Evolutionary conservation across 2,888 invertebrate species (phyloP), one percentile per base, ranked within the genome.

Genomic region (Sarcophaga carnaria): DNA sequence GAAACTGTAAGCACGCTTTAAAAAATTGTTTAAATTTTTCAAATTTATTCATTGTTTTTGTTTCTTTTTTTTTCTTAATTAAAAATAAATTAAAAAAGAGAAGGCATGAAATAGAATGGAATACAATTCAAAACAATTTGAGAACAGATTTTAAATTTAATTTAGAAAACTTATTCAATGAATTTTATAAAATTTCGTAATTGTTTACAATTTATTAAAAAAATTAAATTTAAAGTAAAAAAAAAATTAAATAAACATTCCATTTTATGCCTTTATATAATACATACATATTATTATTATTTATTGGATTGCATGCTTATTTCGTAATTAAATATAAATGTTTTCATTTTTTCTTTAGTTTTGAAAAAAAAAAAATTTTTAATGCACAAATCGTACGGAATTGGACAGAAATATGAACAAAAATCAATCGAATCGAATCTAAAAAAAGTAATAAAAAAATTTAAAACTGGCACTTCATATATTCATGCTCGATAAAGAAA

Each of bases 1-100:
- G 77, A 86, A 87, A 84, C 84, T 87, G 87, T 87, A 87, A 87
- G 87, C 87, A 78, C 81, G 84, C 81, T 87, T 84, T 62, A 67
- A 80, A 76, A 54, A 54, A 54, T 54, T 54, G 14, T 54, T 54
- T 54, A 54, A 54, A 54, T 14, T 54, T 76, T 60, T 78, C 12
- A 47, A 81, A 60, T 78, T 64, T 64, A 75, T 70, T 60, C 80
- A 77, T 77, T 81, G 72, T 60, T 14, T 60, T 70, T 79, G 63
- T 54, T 70, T 79, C 11, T 54, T 67, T 17, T 20, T 49, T 64
- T 37, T 37, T 37, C 37, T 37, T 37, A 37, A 37, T 37, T 37
- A 37, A 37, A 71, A 59, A 77, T 64, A 66, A 25, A 69, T 69
- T 49, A 12, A 62, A 49, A 49, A 4, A 49, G 1, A 54, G 17